Base-by-base conservation (phyloP, 2,113 vertebrate genomes). In the Smithornis capensis region DNA sequence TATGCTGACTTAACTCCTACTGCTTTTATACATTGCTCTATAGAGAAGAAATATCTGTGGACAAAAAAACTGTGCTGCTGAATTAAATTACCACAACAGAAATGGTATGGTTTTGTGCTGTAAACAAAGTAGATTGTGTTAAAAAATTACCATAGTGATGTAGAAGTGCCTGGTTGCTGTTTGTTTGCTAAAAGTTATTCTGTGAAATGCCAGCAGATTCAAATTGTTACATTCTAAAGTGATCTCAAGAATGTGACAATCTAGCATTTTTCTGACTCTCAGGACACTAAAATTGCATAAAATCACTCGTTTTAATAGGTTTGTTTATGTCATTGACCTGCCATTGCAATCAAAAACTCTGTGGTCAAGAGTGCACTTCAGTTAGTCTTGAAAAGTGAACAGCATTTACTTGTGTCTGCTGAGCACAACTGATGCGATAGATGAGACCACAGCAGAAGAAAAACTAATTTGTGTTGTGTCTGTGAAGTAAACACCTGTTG, bases 141-240 rank as follows among this genome's bases (percentile, higher is more conserved):
- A n/a, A 90, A 91, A 86, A 74, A 77, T 82, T 78, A 25, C 79
- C 37, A 33, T 62, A 59, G 90, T 84, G 75, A 85, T 94, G 83
- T 29, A 79, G 37, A 84, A 91, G 17, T 78, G 49, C 1, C 7
- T 90, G 42, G 11, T 68, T 42, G 63, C 75, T 77, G 50, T 81
- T 82, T 90, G 50, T 76, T 93, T 90, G 38, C 67, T 84, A 38
- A 35, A 91, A 89, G 23, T 38, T 64, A n/a, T 86, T 88, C 71
- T 90, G 65, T 40, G 83, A 86, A 85, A 77, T 63, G 44, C 47
- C 75, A 63, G 35, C 33, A 85, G 53, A 73, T 73, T 87, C 15
- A 60, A 85, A 83, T 40, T 49, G 4, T 75, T 85, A 1, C 3
- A 38, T 64, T 76, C 40, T 73, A 49, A 92, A 64, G 6, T 25